These are phyloP conservation scores for Hypanus sabinus DNA, from an alignment of 2,113 vertebrate genomes.

Conservation along the genomic window DNA sequence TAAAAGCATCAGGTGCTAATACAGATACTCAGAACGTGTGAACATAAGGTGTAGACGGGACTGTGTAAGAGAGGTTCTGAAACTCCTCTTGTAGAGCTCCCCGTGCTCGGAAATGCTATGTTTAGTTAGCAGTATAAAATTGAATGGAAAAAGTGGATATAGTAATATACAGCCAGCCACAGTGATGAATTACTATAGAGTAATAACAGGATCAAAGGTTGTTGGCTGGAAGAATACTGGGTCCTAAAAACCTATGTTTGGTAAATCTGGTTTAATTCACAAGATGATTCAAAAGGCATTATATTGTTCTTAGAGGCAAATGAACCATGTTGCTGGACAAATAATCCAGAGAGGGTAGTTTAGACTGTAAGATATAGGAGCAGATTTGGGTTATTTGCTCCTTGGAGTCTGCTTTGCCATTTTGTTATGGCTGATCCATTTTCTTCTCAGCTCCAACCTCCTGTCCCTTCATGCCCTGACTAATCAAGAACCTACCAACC, in stretches of 20 bases:
- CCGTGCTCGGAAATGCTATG: not conserved
- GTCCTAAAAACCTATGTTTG: not conserved
- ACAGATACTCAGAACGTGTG: not conserved
- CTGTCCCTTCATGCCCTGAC: too few species aligned
- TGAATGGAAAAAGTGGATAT: not conserved
- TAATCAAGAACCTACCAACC: too few species aligned
- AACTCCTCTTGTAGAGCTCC: not conserved
- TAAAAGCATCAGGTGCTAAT: not conserved
- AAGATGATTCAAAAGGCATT: not conserved
- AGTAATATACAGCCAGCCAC: not conserved
- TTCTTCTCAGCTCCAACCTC: too few species aligned
- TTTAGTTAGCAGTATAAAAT: not conserved
- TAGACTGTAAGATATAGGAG: too few species aligned
- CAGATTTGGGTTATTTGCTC: too few species aligned
- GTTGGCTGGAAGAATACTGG: not conserved
- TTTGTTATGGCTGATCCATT: too few species aligned
- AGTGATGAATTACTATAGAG: too few species aligned
- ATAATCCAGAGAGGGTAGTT: too few species aligned
- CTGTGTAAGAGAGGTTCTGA: not conserved
- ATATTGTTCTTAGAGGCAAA: not conserved
- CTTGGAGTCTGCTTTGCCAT: too few species aligned
- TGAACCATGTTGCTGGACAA: too few species aligned
- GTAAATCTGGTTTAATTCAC: not conserved
- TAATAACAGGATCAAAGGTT: not conserved
- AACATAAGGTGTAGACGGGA: not conserved